A percentile compares a stretch with the other conserved stretches of the same genome.
phyloP scores from a whole-genome alignment of 2,113 vertebrate genomes.

The Dasyurus viverrinus region DNA sequence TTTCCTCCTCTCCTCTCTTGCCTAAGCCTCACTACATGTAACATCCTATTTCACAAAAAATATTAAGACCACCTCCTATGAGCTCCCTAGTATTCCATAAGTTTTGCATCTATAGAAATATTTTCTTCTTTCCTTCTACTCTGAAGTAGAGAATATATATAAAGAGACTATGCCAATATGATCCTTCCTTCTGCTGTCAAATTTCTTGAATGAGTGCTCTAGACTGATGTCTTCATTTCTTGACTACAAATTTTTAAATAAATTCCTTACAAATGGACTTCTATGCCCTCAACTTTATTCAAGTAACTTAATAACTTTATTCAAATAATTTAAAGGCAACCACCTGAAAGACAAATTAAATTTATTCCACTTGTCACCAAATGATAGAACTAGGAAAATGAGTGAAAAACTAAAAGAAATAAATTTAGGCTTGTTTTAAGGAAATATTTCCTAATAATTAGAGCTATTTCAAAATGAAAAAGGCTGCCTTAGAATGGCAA shows the following conservation, averaged over 20 bases:
- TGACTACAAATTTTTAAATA: not conserved
- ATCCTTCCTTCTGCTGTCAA: not conserved
- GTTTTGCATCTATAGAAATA: not conserved
- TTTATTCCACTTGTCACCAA: not conserved
- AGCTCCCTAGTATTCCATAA: not conserved
- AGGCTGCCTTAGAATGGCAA: not conserved
- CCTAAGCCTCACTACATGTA: not conserved
- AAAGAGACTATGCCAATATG: not conserved
- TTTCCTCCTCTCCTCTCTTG: not conserved
- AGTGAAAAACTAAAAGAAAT: not conserved
- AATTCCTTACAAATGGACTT: not conserved
- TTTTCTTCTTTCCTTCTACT: not conserved
- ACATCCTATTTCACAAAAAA: not conserved
- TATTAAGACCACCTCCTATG: not conserved
- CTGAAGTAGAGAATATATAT: not conserved
- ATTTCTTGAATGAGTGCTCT: not conserved
- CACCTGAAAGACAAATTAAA: not conserved
- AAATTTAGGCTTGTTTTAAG: not conserved
- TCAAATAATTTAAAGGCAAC: not conserved
- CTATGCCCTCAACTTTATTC: not conserved
- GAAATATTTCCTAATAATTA: not conserved
- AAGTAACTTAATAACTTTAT: too few species aligned
- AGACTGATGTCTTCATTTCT: not conserved
- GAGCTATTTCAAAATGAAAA: not conserved
- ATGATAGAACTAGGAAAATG: not conserved